These are phyloP conservation scores for Furcifer pardalis DNA, from an alignment of 2,797 vertebrate genomes.

Conservation along the genomic window DNA sequence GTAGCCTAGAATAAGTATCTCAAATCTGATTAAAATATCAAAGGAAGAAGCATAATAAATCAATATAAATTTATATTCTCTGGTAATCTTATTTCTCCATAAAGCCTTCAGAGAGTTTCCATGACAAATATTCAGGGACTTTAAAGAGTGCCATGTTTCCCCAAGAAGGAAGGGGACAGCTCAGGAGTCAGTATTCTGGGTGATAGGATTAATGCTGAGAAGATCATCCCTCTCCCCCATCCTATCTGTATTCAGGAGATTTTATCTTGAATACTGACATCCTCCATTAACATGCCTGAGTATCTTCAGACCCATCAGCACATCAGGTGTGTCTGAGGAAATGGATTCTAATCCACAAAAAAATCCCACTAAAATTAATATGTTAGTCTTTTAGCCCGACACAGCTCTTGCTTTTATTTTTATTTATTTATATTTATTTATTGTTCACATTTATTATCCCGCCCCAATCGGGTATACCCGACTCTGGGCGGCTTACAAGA, in stretches of 20 bases:
- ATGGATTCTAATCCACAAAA: no score
- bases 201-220: background rate
- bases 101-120: background rate
- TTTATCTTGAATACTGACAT: background rate
- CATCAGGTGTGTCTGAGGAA: no score
- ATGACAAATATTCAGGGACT: background rate
- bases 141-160: no score
- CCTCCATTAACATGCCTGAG: background rate
- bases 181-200: background rate
- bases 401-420: no score
- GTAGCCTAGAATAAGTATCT: slow-evolving; percentile 31
- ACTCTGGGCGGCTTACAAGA: no score
- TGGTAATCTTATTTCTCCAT: background rate
- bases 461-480: no score
- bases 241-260: background rate
- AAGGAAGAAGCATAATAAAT: slow-evolving; percentile 20
- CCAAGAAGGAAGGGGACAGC: background rate
- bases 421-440: no score
- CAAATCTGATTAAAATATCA: slow-evolving; percentile 22
- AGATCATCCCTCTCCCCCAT: background rate
- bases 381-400: no score
- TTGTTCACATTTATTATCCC: no score
- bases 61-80: slow-evolving; percentile 3
- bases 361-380: no score
- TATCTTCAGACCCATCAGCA: no score